Conservation (phyloP, 1,140 invertebrate genomes). For the Calephelis virginiensis region DNA sequence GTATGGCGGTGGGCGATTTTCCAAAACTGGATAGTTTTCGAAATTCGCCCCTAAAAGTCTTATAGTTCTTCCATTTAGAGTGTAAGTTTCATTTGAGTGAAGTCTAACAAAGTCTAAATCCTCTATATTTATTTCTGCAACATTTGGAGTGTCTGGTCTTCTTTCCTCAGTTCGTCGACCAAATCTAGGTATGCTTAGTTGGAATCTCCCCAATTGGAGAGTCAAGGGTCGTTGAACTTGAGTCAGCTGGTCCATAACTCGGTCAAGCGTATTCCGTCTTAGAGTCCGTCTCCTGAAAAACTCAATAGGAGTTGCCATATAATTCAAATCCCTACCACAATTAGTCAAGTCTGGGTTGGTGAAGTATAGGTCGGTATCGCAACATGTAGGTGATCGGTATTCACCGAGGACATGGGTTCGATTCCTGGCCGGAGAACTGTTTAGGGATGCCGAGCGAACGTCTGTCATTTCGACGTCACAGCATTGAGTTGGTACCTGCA, state of each 20-base stretch:
- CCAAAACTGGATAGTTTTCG: slow-evolving; percentile 54
- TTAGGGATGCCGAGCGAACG: slow-evolving; percentile 36
- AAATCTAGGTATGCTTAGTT: slow-evolving; percentile 58
- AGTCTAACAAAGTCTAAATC: slow-evolving; percentile 56
- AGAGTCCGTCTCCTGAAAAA: slow-evolving; percentile 39
- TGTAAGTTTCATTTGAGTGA: slow-evolving; percentile 61
- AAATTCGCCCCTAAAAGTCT: slow-evolving; percentile 61
- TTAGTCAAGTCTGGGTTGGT: slow-evolving; percentile 35
- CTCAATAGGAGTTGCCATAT: slow-evolving; percentile 44
- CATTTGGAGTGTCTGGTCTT: slow-evolving; percentile 59
- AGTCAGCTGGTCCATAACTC: slow-evolving; percentile 44
- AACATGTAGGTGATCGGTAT: slow-evolving; percentile 49
- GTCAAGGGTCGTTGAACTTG: slow-evolving; percentile 45
- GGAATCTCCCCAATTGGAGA: slow-evolving; percentile 62
- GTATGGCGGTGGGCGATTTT: slow-evolving; percentile 80
- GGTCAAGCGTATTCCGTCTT: slow-evolving; percentile 40
- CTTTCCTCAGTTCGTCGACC: slow-evolving; percentile 37
- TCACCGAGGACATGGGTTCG: slow-evolving; percentile 31
- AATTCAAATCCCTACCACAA: slow-evolving; percentile 46
- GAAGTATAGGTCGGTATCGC: slow-evolving; percentile 45
- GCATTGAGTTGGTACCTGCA: slow-evolving; percentile 61
- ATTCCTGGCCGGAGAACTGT: slow-evolving; percentile 37
- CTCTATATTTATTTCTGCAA: slow-evolving; percentile 53
- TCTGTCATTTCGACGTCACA: slow-evolving; percentile 61
- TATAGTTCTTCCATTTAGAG: slow-evolving; percentile 67